Evolutionary conservation across 2,797 vertebrate genomes (phyloP).

Genomic region (Enteromius unitaeniatus): DNA sequence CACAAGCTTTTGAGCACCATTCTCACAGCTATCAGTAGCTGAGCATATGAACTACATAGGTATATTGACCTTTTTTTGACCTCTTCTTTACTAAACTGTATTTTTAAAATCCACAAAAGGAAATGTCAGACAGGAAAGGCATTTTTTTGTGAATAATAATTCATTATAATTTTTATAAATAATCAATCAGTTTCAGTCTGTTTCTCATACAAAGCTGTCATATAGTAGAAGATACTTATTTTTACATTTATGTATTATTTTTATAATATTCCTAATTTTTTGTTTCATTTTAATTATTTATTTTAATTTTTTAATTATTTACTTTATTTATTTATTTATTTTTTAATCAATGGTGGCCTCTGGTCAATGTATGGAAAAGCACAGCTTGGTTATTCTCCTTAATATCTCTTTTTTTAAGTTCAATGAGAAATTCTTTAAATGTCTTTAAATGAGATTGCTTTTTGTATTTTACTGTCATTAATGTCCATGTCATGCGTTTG

Average conservation of each 20-base stretch:
- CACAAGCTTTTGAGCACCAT: constrained; percentile 8
- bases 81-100: background rate
- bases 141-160: background rate
- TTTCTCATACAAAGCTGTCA: background rate
- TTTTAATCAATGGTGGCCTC: background rate
- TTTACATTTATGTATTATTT: no score
- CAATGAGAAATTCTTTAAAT: background rate
- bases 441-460: background rate
- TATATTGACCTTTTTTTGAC: constrained; percentile 18
- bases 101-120: background rate
- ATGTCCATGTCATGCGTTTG: background rate
- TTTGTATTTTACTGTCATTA: background rate
- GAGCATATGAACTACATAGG: background rate
- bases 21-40: constrained; percentile 38
- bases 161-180: background rate
- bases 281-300: background rate
- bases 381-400: background rate
- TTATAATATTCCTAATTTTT: no score
- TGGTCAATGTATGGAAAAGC: background rate
- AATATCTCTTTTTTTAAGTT: background rate
- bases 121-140: background rate
- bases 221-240: background rate
- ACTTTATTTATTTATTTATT: background rate
- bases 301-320: background rate
- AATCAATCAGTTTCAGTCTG: background rate